Evolutionary conservation across 2,113 vertebrate genomes (phyloP).

Genomic region (Desmodus rotundus): DNA sequence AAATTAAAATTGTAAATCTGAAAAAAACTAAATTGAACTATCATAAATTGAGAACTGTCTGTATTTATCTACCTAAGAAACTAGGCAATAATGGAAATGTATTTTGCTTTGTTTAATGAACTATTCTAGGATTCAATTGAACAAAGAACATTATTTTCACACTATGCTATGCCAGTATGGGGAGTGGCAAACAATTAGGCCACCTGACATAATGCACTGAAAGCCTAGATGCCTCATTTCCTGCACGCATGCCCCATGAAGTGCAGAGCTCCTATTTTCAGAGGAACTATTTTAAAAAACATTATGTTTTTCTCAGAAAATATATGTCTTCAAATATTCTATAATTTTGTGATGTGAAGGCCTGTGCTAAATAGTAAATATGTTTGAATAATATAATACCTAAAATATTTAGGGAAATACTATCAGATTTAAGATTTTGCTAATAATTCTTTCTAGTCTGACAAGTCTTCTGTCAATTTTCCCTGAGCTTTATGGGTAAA

Average conservation of each 20-base stretch:
- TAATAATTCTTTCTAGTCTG: conserved; percentile 64
- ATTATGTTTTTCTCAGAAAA: background rate
- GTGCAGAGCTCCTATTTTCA: background rate
- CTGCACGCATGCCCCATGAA: background rate
- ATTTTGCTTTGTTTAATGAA: background rate
- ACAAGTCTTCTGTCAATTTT: conserved; percentile 63
- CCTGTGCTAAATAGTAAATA: conserved; percentile 70
- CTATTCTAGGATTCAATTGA: background rate
- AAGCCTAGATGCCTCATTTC: background rate
- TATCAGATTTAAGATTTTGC: conserved; percentile 72
- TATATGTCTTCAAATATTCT: background rate
- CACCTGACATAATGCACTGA: background rate
- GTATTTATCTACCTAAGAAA: background rate
- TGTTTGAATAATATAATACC: conserved; percentile 71
- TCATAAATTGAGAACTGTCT: background rate
- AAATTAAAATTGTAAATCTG: background rate
- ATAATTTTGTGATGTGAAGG: conserved; percentile 48
- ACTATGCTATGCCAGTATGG: background rate
- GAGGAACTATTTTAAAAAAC: background rate
- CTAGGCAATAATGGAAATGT: background rate
- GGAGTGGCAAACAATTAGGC: background rate
- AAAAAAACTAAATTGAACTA: background rate
- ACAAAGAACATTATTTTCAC: background rate
- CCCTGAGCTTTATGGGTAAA: conserved; percentile 69
- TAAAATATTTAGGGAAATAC: conserved; percentile 73